Conservation (phyloP, 2,113 vertebrate species). For the Misgurnus mizolepis region DNA sequence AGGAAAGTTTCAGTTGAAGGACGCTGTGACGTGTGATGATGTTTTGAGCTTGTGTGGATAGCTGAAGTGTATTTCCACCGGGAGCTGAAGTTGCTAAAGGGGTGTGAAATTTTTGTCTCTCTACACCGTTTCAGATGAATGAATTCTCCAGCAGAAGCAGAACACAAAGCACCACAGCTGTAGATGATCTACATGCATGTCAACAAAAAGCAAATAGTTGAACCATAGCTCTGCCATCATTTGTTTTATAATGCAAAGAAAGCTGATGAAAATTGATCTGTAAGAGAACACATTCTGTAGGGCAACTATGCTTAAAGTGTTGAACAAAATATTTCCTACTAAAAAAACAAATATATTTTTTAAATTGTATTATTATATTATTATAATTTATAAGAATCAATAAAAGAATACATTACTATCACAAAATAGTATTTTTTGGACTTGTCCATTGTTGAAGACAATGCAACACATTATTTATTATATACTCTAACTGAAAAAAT, state of each 20-base stretch:
- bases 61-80: constrained; percentile 11
- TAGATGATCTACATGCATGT: not conserved
- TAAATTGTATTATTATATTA: too few relatives aligned
- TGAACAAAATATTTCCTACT: too few relatives aligned
- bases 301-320: too few relatives aligned
- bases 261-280: not conserved
- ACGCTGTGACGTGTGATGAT: constrained; percentile 40
- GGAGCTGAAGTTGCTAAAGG: constrained; percentile 21
- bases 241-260: not conserved
- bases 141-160: constrained; percentile 1
- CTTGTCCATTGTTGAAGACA: too few relatives aligned
- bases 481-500: too few relatives aligned
- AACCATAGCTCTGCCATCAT: too few relatives aligned
- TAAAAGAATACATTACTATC: too few relatives aligned
- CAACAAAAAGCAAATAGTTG: not conserved
- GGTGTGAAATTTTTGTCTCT: constrained; percentile 10
- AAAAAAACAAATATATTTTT: too few relatives aligned
- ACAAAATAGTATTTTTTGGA: too few relatives aligned
- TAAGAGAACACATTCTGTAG: not conserved
- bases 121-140: not conserved
- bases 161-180: not conserved
- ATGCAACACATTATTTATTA: too few relatives aligned
- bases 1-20: constrained; percentile 48
- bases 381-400: too few relatives aligned
- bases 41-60: constrained; percentile 44